Conservation (phyloP, 1,140 invertebrate genomes). For the Bombus balteatus region DNA sequence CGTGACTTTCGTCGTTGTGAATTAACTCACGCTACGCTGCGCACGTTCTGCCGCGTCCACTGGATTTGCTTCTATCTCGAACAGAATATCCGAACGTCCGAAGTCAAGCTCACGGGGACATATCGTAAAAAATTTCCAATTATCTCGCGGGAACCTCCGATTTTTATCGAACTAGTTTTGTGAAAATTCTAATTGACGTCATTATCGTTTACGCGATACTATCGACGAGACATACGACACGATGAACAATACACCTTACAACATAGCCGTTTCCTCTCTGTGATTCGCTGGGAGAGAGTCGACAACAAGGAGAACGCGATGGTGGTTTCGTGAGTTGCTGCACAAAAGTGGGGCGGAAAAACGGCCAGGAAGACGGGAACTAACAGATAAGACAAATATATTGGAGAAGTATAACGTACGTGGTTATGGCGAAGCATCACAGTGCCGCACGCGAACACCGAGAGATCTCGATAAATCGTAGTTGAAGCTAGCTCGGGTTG, state of each 20-base stretch:
- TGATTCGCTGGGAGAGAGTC: neutral
- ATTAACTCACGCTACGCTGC: conserved; percentile 33
- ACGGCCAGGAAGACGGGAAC: conserved; percentile 1
- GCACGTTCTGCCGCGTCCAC: neutral
- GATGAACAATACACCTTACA: conserved; percentile 11
- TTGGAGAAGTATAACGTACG: neutral
- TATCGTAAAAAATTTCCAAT: neutral
- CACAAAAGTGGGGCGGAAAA: conserved; percentile 13
- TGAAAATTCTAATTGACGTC: conserved; percentile 13
- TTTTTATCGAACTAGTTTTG: neutral
- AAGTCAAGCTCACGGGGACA: neutral
- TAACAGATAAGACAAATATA: conserved; percentile 33
- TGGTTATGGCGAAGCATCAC: conserved; percentile 1
- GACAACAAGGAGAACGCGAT: neutral
- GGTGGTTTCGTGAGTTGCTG: neutral
- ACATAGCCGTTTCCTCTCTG: neutral
- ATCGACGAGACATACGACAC: neutral
- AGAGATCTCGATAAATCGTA: conserved; percentile 55
- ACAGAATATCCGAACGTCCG: neutral
- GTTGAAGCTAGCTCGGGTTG: neutral
- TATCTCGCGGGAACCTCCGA: neutral
- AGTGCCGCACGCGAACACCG: conserved; percentile 10
- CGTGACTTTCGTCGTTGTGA: conserved; percentile 47
- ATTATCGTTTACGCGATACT: conserved; percentile 25
- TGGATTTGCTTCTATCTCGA: neutral